A percentile compares a stretch with the other conserved stretches of the same genome.
Evolutionary conservation across 64 coral and sea anemone genomes (phyloP).

Genomic region (Stylophora pistillata): DNA sequence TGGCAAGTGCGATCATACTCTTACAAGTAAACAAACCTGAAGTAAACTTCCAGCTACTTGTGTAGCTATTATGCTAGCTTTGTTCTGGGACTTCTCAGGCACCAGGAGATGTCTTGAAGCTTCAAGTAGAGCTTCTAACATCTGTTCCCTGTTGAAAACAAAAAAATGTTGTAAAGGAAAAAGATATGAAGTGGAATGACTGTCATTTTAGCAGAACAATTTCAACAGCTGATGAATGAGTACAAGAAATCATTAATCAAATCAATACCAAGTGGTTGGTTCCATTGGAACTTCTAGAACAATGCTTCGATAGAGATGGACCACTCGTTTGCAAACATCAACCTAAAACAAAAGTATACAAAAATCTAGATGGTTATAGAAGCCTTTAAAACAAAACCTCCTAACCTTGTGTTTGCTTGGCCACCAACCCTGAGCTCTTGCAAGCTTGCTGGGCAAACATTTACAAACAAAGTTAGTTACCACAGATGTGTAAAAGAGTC

Average conservation of each 20-base stretch:
- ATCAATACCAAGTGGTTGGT: slow-evolving; percentile 77
- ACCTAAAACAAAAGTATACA: slow-evolving; percentile 52
- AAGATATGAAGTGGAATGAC: no score
- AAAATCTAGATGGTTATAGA: neutral
- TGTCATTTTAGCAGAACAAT: neutral
- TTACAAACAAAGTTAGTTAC: no score
- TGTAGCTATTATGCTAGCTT: slow-evolving; percentile 37
- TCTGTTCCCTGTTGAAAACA: slow-evolving; percentile 70
- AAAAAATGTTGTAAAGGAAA: neutral
- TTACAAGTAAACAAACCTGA: slow-evolving; percentile 50
- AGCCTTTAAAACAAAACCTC: neutral
- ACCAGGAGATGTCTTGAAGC: slow-evolving; percentile 70
- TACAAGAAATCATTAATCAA: neutral
- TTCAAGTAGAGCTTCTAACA: slow-evolving; percentile 76
- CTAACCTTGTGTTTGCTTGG: neutral
- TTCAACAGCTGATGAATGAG: neutral
- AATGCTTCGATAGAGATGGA: slow-evolving; percentile 89
- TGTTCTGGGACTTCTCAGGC: slow-evolving; percentile 48
- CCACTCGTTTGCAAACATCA: slow-evolving; percentile 92
- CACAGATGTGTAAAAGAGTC: neutral
- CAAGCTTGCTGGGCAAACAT: no score
- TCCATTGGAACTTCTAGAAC: slow-evolving; percentile 95
- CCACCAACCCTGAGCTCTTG: no score
- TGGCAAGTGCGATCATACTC: no score
- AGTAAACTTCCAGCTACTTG: slow-evolving; percentile 72